Evolutionary conservation across 30 jellyfish, hydroid and myxozoan species (phyloP), one percentile per base, ranked within the genome.

Genomic region (Sanderia malayensis): DNA sequence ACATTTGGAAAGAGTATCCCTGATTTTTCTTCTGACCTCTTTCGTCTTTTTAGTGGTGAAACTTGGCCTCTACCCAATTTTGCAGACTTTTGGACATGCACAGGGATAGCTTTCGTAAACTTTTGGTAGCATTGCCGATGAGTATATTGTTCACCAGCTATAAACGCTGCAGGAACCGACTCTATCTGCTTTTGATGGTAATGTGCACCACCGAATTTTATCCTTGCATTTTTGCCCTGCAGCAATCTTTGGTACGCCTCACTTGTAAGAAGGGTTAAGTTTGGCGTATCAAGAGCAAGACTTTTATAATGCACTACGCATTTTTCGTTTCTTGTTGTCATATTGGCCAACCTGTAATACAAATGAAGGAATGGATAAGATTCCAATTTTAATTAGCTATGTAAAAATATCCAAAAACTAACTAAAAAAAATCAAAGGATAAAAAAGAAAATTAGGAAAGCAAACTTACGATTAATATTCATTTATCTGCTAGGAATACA

Each of bases 121-220:
- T 70, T 70, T 44, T 70, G 74, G 29, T 44, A 70, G 64, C 83
- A 70, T 44, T 70, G 83, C 34, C 74, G 46, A 44, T 70, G 71
- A 21, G 19, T 28, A 70, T 17, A 70, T 2, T 70, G 74, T 53
- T 46, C 83, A 26, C 83, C 83, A 24, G 45, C 72, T 44, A 44
- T 25, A 70, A 70, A 70, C 21, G 55, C 29, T 10, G 30, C 45
- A 18, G 55, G 74, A 46, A 70, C 25, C 46, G 83, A 44, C 7
- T 70, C 46, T 45, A 70, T 26, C 74, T 70, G 74, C 72, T 70
- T 47, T 53, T 70, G 57, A 25, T 70, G 72, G n/a, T 29, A 26
- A 49, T 49, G 13, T 1, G 7, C 32, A 0, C 83, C 74, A 18
- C 83, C 83, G 20, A 70, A 13, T 30, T 70, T 31, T 15, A 44